phyloP scores from a whole-genome alignment of 2,888 invertebrate species.

The Xanthorhoe spadicearia region DNA sequence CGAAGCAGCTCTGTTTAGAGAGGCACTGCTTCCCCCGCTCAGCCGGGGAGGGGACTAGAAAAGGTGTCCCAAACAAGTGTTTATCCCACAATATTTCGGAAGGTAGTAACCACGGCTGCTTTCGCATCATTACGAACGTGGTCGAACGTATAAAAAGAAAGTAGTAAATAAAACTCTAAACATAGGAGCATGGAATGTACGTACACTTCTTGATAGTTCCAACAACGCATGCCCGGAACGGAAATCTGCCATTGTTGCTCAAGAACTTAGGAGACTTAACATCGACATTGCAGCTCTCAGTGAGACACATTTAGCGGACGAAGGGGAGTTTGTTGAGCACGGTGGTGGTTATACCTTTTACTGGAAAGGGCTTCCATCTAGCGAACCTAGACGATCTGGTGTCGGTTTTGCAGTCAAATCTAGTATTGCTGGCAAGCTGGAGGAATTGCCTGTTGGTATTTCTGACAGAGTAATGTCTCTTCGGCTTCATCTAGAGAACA shows the following conservation, averaged over 20 bases:
- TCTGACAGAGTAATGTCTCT: slow-evolving; percentile 36
- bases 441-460: too few relatives aligned
- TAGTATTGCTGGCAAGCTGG: too few relatives aligned
- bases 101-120: too few relatives aligned
- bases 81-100: too few relatives aligned
- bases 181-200: slow-evolving; percentile 39
- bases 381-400: slow-evolving; percentile 34
- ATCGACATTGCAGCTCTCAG: slow-evolving; percentile 46
- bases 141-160: neutral
- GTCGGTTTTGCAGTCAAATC: slow-evolving; percentile 43
- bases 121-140: too few relatives aligned
- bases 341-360: slow-evolving; percentile 37
- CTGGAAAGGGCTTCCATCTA: slow-evolving; percentile 37
- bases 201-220: slow-evolving; percentile 41
- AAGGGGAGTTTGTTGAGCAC: slow-evolving; percentile 40
- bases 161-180: slow-evolving; percentile 5
- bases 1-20: too few relatives aligned
- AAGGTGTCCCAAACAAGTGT: too few relatives aligned
- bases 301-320: slow-evolving; percentile 45
- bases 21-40: too few relatives aligned
- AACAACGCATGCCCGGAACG: slow-evolving; percentile 40
- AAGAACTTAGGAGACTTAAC: slow-evolving; percentile 42
- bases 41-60: too few relatives aligned
- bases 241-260: slow-evolving; percentile 43
- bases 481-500: slow-evolving; percentile 36